phyloP scores from a whole-genome alignment of 2,113 vertebrate genomes.

The Carassius auratus region DNA sequence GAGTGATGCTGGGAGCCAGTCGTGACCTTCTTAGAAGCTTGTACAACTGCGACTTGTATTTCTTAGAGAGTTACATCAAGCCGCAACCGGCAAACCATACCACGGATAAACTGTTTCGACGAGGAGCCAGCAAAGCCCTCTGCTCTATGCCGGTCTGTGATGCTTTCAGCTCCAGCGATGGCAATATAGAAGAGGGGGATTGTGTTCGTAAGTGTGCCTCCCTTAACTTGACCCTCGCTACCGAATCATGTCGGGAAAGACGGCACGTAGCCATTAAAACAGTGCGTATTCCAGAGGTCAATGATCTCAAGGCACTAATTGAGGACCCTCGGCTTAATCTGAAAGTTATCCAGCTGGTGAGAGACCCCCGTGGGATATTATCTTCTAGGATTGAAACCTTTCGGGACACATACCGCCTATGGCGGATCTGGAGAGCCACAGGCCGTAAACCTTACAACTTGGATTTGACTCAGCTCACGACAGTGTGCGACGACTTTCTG shows the following conservation, averaged over 20 bases:
- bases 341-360: constrained; percentile 92
- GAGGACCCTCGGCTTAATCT: constrained; percentile 89
- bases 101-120: constrained; percentile 87
- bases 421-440: constrained; percentile 92
- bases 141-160: constrained; percentile 85
- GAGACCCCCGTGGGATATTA: constrained; percentile 90
- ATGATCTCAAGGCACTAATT: constrained; percentile 84
- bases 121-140: constrained; percentile 89
- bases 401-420: constrained; percentile 89
- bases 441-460: constrained; percentile 90
- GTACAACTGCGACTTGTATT: constrained; percentile 89
- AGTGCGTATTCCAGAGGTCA: constrained; percentile 87
- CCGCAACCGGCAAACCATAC: constrained; percentile 87
- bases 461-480: constrained; percentile 87
- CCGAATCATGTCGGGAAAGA: constrained; percentile 81
- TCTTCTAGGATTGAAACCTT: constrained; percentile 93
- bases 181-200: constrained; percentile 86
- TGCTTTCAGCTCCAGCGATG: constrained; percentile 70
- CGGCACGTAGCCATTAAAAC: constrained; percentile 92
- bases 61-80: constrained; percentile 92
- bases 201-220: constrained; percentile 85
- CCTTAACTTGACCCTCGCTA: constrained; percentile 85
- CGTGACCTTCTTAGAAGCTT: constrained; percentile 88
- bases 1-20: constrained; percentile 89
- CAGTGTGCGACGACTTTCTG: constrained; percentile 88